These are phyloP conservation scores for Chionodraco myersi DNA, from an alignment of 2,113 vertebrate genomes.

Conservation along the genomic window DNA sequence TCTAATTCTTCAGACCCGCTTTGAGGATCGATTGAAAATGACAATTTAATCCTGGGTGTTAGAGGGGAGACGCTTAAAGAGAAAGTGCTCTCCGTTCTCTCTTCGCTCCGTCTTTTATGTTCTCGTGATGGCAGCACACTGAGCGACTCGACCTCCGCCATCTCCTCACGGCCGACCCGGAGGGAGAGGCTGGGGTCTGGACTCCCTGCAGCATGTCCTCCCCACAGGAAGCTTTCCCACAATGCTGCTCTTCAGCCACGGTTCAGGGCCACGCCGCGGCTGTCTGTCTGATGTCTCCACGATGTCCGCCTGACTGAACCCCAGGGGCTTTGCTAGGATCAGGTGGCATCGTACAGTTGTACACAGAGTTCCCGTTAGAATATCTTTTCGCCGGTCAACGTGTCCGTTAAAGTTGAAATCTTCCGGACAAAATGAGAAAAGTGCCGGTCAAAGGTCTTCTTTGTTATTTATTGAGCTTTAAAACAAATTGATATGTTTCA, in stretches of 20 bases:
- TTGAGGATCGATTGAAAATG: constrained; percentile 42
- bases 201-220: constrained; percentile 35
- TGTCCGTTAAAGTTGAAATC: too few relatives aligned
- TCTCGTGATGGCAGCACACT: constrained; percentile 15
- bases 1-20: constrained; percentile 15
- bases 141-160: not conserved
- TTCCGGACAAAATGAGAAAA: too few relatives aligned
- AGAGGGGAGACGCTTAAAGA: not conserved
- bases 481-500: too few relatives aligned
- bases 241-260: not conserved
- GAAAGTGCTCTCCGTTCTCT: not conserved
- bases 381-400: too few relatives aligned
- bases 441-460: too few relatives aligned
- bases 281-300: not conserved
- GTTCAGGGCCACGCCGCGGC: constrained; percentile 15
- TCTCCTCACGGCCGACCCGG: constrained; percentile 13
- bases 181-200: constrained; percentile 12
- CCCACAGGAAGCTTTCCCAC: constrained; percentile 7
- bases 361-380: too few relatives aligned
- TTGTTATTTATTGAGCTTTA: too few relatives aligned
- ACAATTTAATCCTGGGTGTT: constrained; percentile 31
- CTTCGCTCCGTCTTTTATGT: constrained; percentile 1
- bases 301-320: not conserved
- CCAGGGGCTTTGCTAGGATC: too few relatives aligned
- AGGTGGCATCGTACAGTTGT: too few relatives aligned